These are phyloP conservation scores for Sphinx pinastri DNA, from an alignment of 2,888 invertebrate species.

Conservation along the genomic window DNA sequence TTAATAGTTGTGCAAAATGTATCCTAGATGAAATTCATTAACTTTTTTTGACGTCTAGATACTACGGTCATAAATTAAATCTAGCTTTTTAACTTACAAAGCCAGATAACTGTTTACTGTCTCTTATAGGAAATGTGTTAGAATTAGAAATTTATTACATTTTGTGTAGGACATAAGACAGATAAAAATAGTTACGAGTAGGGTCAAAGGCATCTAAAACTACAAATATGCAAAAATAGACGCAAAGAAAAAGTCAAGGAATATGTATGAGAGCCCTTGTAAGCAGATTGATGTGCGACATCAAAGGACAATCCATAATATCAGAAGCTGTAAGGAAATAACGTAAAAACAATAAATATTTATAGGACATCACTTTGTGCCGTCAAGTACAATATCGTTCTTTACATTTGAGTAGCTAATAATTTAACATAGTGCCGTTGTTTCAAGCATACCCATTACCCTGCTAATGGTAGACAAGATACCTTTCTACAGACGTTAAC, in stretches of 20 bases:
- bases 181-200: background rate
- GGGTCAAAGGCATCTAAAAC: background rate
- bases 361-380: conserved; percentile 21
- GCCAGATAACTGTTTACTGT: no score
- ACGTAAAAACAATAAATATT: conserved; percentile 24
- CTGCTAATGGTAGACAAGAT: no score
- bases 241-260: background rate
- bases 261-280: conserved; percentile 7
- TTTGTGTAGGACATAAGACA: background rate
- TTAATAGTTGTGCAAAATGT: no score
- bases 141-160: no score
- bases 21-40: no score
- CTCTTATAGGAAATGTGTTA: no score
- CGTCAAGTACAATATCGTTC: conserved; percentile 6
- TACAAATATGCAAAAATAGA: conserved; percentile 16
- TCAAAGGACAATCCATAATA: conserved; percentile 22
- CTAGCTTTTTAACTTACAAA: no score
- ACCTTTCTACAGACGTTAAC: no score
- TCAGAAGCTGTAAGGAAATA: background rate
- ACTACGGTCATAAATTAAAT: no score
- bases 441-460: no score
- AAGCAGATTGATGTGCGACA: conserved; percentile 17
- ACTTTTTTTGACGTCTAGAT: no score
- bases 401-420: background rate
- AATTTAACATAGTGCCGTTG: background rate